Percentiles rank a stretch among this genome's conserved stretches.
Evolutionary conservation across 2,113 vertebrate genomes (phyloP).

Genomic region (Lipophrys pholis): DNA sequence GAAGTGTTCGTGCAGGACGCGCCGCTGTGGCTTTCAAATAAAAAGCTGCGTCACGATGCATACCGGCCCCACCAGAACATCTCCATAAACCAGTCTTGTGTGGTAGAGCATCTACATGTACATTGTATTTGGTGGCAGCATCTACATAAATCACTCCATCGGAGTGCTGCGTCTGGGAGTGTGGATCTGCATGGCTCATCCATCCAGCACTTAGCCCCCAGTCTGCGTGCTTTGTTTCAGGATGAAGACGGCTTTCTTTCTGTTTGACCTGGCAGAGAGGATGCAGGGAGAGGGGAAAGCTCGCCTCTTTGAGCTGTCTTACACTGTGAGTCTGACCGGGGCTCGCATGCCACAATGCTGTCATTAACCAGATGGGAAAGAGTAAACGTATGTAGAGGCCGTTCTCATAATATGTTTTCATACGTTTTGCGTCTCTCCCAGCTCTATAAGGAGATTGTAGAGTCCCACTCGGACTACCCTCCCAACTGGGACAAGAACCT

Average conservation of each 20-base stretch:
- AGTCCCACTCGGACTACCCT: slow-evolving; percentile 85
- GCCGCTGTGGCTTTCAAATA: slow-evolving; percentile 34
- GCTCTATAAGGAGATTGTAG: slow-evolving; percentile 92
- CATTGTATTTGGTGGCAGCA: slow-evolving; percentile 48
- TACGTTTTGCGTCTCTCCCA: slow-evolving; percentile 59
- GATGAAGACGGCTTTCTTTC: slow-evolving; percentile 98
- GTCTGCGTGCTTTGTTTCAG: slow-evolving; percentile 83
- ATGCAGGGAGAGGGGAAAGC: slow-evolving; percentile 81
- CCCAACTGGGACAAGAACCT: slow-evolving; percentile 99
- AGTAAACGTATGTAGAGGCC: slow-evolving; percentile 18
- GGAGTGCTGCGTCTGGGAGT: slow-evolving; percentile 70
- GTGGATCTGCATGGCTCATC: slow-evolving; percentile 76
- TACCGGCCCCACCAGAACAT: slow-evolving; percentile 54
- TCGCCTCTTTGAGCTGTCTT: slow-evolving; percentile 89
- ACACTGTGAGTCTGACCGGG: slow-evolving; percentile 83
- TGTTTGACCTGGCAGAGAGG: slow-evolving; percentile 93
- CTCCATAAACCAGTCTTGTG: slow-evolving; percentile 80
- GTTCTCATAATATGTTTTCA: slow-evolving; percentile 28
- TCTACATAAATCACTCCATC: slow-evolving; percentile 76
- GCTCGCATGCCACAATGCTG: slow-evolving; percentile 30
- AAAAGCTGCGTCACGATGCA: slow-evolving; percentile 70
- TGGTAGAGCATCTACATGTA: slow-evolving; percentile 65
- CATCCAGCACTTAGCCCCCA: slow-evolving; percentile 81
- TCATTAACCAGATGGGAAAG: slow-evolving; percentile 26
- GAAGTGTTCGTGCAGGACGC: slow-evolving; percentile 18